Evolutionary conservation across 2,888 invertebrate species (phyloP), one percentile per base, ranked within the genome.

Genomic region (Molorchus minor): DNA sequence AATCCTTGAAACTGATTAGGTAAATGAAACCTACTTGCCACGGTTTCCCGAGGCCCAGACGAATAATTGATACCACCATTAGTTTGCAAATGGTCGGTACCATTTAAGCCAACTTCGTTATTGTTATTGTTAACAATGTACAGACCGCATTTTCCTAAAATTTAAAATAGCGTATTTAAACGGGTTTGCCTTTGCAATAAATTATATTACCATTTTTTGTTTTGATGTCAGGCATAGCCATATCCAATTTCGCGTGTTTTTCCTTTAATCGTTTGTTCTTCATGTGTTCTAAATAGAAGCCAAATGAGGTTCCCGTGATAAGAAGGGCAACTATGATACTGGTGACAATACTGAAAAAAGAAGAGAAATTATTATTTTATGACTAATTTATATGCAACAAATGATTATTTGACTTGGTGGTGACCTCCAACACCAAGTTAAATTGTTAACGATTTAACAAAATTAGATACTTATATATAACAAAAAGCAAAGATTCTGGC

Each of bases 301-400:
- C 93, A 78, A 91, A 93, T 0, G 82, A 79, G 0, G 93, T 92
- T 1, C 92, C 92, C 7, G 82, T 74, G 15, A 86, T 75, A 72
- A 93, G 84, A 49, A 92, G 77, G 0, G 84, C 72, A 0, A 82
- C 75, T 0, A 88, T 84, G 10, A 83, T 71, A 10, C 78, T 76
- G 15, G 85, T 83, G 1, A 84, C 82, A n/a, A 82, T 81, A 56
- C 88, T 89, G 75, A 46, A 81, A 82, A 58, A 49, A 66, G 17
- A 17, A 45, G 38, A 53, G 16, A 38, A 15, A 29, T n/a, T 33
- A 29, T 20, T 5, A 29, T 51, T 4, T 35, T 10, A 49, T 35
- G 17, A n/a, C n/a, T n/a, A n/a, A n/a, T n/a, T n/a, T n/a, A n/a
- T n/a, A n/a, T n/a, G n/a, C n/a, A n/a, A n/a, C n/a, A n/a, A n/a